These are phyloP conservation scores for Heliothis virescens DNA, from an alignment of 1,140 invertebrate species.

Conservation along the genomic window DNA sequence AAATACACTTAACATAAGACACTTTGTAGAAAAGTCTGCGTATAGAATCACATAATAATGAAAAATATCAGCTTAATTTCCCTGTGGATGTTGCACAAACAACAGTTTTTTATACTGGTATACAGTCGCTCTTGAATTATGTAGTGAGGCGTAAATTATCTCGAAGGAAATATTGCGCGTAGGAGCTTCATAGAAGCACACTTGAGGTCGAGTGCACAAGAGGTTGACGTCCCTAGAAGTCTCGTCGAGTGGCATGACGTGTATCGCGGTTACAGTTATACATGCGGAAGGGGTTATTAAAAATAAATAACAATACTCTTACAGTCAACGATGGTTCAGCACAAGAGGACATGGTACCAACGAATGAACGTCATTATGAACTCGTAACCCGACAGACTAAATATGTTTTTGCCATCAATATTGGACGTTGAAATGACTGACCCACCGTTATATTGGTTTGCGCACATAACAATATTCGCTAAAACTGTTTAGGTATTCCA, in stretches of 20 bases:
- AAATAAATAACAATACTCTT: slow-evolving; percentile 48
- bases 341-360: slow-evolving; percentile 9
- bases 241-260: slow-evolving; percentile 51
- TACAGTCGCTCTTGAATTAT: slow-evolving; percentile 51
- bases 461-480: slow-evolving; percentile 1
- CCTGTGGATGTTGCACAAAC: slow-evolving; percentile 43
- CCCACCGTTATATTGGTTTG: neutral
- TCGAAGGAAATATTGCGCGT: slow-evolving; percentile 60
- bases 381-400: slow-evolving; percentile 9
- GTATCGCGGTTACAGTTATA: slow-evolving; percentile 47
- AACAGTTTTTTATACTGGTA: slow-evolving; percentile 30
- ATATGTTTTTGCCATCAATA: too few relatives aligned
- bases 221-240: slow-evolving; percentile 59
- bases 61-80: slow-evolving; percentile 42
- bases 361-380: slow-evolving; percentile 15
- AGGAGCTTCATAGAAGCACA: slow-evolving; percentile 60
- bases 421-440: neutral
- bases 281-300: slow-evolving; percentile 43
- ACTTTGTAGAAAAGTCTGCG: too few relatives aligned
- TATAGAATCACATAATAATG: too few relatives aligned
- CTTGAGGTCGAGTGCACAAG: slow-evolving; percentile 57
- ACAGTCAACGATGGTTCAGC: slow-evolving; percentile 9
- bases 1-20: neutral
- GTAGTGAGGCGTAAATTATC: slow-evolving; percentile 62
- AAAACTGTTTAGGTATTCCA: neutral